Percentiles rank a stretch among this genome's conserved stretches.
Evolutionary conservation across 2,113 vertebrate genomes (phyloP).

Genomic region (Sprattus sprattus): DNA sequence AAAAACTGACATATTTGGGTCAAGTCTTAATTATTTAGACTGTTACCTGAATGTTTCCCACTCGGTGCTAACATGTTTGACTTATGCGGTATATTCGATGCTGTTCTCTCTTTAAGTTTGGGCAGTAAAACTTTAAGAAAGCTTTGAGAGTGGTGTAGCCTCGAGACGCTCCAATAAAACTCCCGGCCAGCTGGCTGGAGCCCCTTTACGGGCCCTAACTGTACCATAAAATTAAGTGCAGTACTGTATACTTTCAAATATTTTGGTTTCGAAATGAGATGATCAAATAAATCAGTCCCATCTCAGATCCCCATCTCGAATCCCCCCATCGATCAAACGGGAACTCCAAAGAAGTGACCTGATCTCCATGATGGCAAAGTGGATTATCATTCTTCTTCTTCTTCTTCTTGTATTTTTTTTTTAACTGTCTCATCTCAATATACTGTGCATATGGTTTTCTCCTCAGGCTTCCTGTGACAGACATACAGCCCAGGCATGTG

Average conservation of each 20-base stretch:
- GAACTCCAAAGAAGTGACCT: constrained; percentile 10
- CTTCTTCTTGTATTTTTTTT: not conserved
- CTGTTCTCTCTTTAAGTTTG: constrained; percentile 43
- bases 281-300: constrained; percentile 18
- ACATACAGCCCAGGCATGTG: constrained; percentile 4
- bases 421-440: constrained; percentile 12
- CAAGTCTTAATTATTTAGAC: not conserved
- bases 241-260: constrained; percentile 55
- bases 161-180: constrained; percentile 54
- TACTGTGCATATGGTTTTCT: constrained; percentile 12
- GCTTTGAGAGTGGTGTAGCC: constrained; percentile 53
- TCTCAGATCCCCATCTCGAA: not conserved
- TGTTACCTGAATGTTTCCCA: not conserved
- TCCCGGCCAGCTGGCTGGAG: constrained; percentile 53
- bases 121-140: constrained; percentile 56
- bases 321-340: not conserved
- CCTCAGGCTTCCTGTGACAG: not conserved
- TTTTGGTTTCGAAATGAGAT: constrained; percentile 49
- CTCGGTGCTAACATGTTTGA: constrained; percentile 12
- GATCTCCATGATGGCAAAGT: constrained; percentile 13
- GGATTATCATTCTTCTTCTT: constrained; percentile 3
- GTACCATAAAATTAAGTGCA: constrained; percentile 59
- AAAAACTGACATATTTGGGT: constrained; percentile 11
- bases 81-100: not conserved
- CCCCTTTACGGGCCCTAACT: constrained; percentile 57